Conservation (phyloP, 2,113 vertebrate species). For the Anseranas semipalmata region DNA sequence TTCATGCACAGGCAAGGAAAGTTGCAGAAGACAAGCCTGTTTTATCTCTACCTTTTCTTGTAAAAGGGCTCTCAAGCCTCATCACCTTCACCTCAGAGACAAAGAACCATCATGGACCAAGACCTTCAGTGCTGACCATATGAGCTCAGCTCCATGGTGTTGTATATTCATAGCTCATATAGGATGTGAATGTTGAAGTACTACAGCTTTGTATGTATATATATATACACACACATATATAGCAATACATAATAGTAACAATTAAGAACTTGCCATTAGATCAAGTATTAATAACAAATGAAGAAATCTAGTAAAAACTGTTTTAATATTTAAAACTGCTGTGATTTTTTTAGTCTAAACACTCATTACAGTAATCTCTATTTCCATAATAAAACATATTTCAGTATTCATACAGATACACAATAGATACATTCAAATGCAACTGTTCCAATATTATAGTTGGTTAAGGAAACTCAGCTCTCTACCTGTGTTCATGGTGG, state of each 20-base stretch:
- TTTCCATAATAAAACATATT: not conserved
- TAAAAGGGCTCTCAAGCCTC: not conserved
- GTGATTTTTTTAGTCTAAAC: not conserved
- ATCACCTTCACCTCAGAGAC: not conserved
- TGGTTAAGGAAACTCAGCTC: not conserved
- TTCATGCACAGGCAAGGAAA: not conserved
- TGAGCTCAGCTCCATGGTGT: not conserved
- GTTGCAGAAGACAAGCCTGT: not conserved
- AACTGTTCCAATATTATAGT: not conserved
- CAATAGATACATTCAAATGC: accelerated
- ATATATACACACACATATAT: not conserved
- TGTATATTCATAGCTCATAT: not conserved
- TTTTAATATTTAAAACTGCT: not conserved
- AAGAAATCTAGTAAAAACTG: not conserved
- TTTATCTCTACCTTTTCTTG: not conserved
- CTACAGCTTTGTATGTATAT: not conserved
- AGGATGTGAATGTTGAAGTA: not conserved
- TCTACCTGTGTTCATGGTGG: accelerated
- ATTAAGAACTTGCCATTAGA: not conserved
- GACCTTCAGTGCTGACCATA: not conserved
- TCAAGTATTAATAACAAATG: not conserved
- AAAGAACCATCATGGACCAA: not conserved
- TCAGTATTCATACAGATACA: not conserved
- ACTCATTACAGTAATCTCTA: not conserved
- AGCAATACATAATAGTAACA: not conserved